These are phyloP conservation scores for Climacteris rufus DNA, from an alignment of 2,113 vertebrate genomes.

Conservation along the genomic window DNA sequence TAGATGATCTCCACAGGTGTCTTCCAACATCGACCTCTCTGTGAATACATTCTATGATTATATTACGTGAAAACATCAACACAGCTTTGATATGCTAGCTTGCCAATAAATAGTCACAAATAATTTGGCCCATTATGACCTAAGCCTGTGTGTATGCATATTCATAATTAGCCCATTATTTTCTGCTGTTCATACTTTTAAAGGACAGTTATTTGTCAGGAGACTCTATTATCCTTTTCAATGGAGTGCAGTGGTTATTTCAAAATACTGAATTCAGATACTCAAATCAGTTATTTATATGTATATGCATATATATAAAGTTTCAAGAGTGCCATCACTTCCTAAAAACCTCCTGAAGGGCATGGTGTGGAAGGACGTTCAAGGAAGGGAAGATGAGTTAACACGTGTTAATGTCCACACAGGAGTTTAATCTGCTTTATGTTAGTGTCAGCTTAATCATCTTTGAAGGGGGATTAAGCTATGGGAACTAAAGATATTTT, in stretches of 20 bases:
- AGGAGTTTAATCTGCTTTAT: conserved; percentile 22
- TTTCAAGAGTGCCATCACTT: background rate
- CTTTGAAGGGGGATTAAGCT: background rate
- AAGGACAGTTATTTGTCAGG: background rate
- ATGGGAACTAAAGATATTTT: conserved; percentile 19
- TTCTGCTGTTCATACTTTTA: background rate
- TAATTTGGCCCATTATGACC: background rate
- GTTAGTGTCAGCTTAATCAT: background rate
- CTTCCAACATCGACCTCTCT: background rate
- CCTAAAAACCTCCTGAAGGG: background rate
- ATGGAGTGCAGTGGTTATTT: background rate
- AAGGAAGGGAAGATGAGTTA: background rate
- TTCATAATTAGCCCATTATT: background rate
- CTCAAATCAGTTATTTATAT: background rate
- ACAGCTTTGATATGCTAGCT: background rate
- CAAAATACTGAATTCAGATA: background rate
- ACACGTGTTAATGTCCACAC: background rate
- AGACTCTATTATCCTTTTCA: background rate
- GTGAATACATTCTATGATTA: background rate
- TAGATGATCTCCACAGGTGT: background rate
- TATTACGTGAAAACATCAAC: background rate
- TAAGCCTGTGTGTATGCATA: background rate
- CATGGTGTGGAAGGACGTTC: background rate
- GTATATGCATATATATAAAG: background rate
- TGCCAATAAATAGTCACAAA: background rate